A percentile compares a stretch with the other conserved stretches of the same genome.
Evolutionary conservation across 2,797 vertebrate species (phyloP).

Genomic region (Hydrolagus colliei): DNA sequence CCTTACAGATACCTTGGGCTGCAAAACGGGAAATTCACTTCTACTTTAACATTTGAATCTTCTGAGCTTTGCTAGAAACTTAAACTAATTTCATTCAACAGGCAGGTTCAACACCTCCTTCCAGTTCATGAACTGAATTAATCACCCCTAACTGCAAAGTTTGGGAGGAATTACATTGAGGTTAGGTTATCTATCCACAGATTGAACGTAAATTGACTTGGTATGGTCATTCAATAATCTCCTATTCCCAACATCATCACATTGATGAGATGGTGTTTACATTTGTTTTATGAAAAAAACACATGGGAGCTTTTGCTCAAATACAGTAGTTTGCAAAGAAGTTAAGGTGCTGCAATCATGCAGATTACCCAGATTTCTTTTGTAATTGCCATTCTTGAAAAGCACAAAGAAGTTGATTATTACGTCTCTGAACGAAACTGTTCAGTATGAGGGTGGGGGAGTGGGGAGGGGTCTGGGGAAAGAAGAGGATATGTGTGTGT

Average conservation of each 20-base stretch:
- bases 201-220: background rate
- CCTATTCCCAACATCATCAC: conserved; percentile 9
- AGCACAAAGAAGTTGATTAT: conserved; percentile 1
- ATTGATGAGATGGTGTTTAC: background rate
- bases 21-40: background rate
- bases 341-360: conserved; percentile 18
- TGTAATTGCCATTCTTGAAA: conserved; percentile 15
- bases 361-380: conserved; percentile 13
- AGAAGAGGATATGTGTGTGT: background rate
- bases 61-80: background rate
- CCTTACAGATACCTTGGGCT: background rate
- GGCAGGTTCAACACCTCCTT: background rate
- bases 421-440: no score
- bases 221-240: background rate
- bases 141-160: background rate
- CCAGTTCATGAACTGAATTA: background rate
- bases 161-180: background rate
- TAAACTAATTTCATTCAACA: background rate
- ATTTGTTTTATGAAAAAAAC: background rate
- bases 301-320: background rate
- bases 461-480: background rate
- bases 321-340: background rate
- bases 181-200: background rate
- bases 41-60: background rate
- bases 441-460: background rate